Evolutionary conservation across 2,113 vertebrate genomes (phyloP).

Genomic region (Lichenostomus cassidix): DNA sequence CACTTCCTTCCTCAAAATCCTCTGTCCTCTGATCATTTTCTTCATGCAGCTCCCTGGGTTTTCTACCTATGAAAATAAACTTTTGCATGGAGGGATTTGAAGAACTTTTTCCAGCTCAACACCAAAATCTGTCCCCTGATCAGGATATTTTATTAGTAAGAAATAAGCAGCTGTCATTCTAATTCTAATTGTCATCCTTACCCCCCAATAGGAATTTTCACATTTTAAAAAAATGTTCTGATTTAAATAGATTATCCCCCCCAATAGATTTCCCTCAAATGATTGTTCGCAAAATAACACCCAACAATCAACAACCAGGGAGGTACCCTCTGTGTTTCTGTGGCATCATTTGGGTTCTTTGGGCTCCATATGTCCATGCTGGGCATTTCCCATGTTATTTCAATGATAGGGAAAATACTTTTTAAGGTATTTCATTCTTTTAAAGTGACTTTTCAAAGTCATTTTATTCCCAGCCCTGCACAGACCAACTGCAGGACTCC

Average conservation of each 20-base stretch:
- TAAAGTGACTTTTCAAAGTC: no score
- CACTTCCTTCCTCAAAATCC: neutral
- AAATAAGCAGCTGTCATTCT: neutral
- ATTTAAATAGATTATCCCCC: neutral
- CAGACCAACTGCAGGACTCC: neutral
- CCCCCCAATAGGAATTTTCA: accelerated
- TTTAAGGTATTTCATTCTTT: no score
- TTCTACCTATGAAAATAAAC: neutral
- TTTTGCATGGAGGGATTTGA: neutral
- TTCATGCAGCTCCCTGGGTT: neutral
- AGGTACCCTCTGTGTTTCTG: neutral
- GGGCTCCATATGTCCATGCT: neutral
- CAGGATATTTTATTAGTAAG: neutral
- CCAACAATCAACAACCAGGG: neutral
- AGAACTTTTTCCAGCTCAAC: neutral
- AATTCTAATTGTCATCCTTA: neutral
- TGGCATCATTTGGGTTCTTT: accelerated
- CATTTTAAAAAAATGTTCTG: neutral
- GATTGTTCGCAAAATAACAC: neutral
- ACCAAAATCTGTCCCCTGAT: neutral
- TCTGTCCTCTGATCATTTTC: neutral
- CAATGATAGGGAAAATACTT: neutral
- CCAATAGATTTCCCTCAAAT: neutral
- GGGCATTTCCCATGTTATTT: no score
- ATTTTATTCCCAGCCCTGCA: neutral